These are phyloP conservation scores for Poecilia latipinna DNA, from an alignment of 2,113 vertebrate species.

Conservation along the genomic window DNA sequence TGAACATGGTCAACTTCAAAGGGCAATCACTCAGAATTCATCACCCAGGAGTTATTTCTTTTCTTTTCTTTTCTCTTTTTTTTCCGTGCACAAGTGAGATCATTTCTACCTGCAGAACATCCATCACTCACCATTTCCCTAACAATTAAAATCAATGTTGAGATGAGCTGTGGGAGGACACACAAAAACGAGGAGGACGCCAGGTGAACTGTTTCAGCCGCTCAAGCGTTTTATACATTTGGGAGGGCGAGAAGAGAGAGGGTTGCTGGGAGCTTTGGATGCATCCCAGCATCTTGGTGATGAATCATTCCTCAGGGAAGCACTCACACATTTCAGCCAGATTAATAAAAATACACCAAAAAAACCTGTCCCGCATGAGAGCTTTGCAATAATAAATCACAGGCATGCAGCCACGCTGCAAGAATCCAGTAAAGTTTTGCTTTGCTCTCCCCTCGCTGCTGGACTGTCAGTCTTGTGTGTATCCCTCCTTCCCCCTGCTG, in stretches of 20 bases:
- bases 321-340: slow-evolving; percentile 64
- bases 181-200: slow-evolving; percentile 47
- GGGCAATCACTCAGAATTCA: slow-evolving; percentile 43
- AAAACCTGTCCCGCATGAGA: slow-evolving; percentile 56
- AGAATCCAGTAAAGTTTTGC: slow-evolving; percentile 35
- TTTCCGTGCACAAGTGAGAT: slow-evolving; percentile 61
- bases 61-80: neutral
- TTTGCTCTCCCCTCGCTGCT: slow-evolving; percentile 12
- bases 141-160: slow-evolving; percentile 67
- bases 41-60: slow-evolving; percentile 27
- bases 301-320: slow-evolving; percentile 68
- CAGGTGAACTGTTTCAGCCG: slow-evolving; percentile 44
- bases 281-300: slow-evolving; percentile 41
- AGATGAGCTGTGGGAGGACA: slow-evolving; percentile 53
- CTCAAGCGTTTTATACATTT: slow-evolving; percentile 65
- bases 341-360: slow-evolving; percentile 71
- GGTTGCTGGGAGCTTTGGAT: slow-evolving; percentile 27
- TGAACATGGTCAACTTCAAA: slow-evolving; percentile 14
- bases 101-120: slow-evolving; percentile 39
- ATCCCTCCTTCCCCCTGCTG: slow-evolving; percentile 14
- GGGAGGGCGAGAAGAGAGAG: slow-evolving; percentile 15
- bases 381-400: slow-evolving; percentile 66
- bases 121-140: slow-evolving; percentile 33
- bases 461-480: slow-evolving; percentile 37
- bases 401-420: slow-evolving; percentile 20